Conservation (phyloP, 2,888 invertebrate species). For the Drosophila borborema region DNA sequence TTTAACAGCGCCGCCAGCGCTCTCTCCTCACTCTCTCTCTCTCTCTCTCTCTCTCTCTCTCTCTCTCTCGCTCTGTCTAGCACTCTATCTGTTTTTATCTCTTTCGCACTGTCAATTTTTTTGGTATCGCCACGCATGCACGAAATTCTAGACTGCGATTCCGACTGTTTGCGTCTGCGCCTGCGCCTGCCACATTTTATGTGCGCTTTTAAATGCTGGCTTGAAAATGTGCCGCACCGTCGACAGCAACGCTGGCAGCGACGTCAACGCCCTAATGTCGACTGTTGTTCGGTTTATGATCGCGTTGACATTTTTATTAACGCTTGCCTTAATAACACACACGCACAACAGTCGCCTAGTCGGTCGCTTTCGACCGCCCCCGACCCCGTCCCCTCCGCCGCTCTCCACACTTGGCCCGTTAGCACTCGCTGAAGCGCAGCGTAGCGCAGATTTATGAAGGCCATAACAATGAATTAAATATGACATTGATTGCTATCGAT, state of each 20-base stretch:
- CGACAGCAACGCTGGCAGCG: constrained; percentile 12
- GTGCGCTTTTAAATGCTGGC: constrained; percentile 67
- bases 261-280: constrained; percentile 64
- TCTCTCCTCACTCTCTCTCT: neutral
- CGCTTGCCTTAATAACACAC: constrained; percentile 61
- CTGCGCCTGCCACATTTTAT: constrained; percentile 55
- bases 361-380: neutral
- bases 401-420: constrained; percentile 4
- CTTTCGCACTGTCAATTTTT: constrained; percentile 8
- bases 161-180: constrained; percentile 15
- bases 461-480: constrained; percentile 80
- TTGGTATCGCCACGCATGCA: constrained; percentile 31
- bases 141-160: constrained; percentile 27
- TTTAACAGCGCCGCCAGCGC: constrained; percentile 15
- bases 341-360: constrained; percentile 22
- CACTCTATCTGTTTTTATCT: neutral
- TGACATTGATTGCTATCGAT: constrained; percentile 78
- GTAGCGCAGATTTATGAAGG: constrained; percentile 72
- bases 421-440: constrained; percentile 42
- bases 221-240: constrained; percentile 46
- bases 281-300: constrained; percentile 67
- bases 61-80: no score
- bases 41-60: neutral
- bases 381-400: neutral
- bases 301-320: constrained; percentile 80